Percentiles rank a stretch among this genome's conserved stretches.
These are phyloP conservation scores for Hymenochirus boettgeri DNA, from an alignment of 2,113 vertebrate genomes.

Conservation along the genomic window DNA sequence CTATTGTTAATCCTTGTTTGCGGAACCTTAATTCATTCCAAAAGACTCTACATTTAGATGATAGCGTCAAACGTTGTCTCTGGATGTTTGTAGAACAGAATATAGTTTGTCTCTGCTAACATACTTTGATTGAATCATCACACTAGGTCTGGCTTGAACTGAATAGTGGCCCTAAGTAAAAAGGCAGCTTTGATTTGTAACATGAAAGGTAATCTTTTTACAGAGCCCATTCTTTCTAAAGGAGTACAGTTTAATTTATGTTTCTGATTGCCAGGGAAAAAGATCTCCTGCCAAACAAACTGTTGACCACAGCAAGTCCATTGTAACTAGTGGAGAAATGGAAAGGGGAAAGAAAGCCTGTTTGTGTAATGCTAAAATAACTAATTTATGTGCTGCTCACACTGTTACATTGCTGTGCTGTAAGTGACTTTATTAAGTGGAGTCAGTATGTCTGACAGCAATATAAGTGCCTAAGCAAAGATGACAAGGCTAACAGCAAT, in stretches of 20 bases:
- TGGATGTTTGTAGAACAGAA: conserved; percentile 14
- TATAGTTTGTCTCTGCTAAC: conserved; percentile 10
- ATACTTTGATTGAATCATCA: conserved; percentile 4
- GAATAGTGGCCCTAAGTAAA: neutral
- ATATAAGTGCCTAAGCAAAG: conserved; percentile 56
- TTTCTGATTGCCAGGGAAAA: conserved; percentile 20
- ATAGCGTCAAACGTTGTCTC: conserved; percentile 3
- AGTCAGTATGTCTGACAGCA: conserved; percentile 66
- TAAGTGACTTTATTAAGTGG: conserved; percentile 66
- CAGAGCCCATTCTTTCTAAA: conserved; percentile 29
- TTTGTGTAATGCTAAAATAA: conserved; percentile 53
- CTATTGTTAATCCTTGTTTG: too few relatives aligned
- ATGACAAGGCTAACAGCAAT: conserved; percentile 55
- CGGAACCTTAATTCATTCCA: too few relatives aligned
- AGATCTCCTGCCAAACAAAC: conserved; percentile 46
- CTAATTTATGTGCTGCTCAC: conserved; percentile 59
- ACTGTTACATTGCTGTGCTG: conserved; percentile 54
- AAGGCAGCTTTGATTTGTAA: conserved; percentile 22
- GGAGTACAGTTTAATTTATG: conserved; percentile 29
- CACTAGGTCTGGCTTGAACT: neutral
- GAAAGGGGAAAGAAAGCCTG: conserved; percentile 45
- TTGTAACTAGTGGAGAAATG: conserved; percentile 40
- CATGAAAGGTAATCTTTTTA: conserved; percentile 30
- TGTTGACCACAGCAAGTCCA: conserved; percentile 43
- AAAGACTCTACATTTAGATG: neutral